Evolutionary conservation across 2,113 vertebrate species (phyloP), one percentile per base, ranked within the genome.

Genomic region (Python bivittatus): DNA sequence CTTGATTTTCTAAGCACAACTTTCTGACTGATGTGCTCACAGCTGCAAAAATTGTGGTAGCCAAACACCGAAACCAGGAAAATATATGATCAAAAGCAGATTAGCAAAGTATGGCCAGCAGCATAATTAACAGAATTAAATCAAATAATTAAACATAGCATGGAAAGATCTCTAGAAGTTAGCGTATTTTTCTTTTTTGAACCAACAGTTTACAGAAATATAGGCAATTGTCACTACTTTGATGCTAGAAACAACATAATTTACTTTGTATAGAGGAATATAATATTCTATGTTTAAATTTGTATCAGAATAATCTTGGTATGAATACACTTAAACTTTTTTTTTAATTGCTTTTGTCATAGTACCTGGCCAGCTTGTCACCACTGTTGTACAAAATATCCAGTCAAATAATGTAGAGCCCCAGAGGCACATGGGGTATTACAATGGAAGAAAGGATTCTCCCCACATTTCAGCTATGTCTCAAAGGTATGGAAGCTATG

Each of bases 111-210:
- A 42, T 56, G 23, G 84, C 22, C 38, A 68, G 33, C n/a, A 38
- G n/a, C 85, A 79, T n/a, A 92, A 92, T 92, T 92, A 92, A 88
- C n/a, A 72, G 52, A 91, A 92, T 88, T 92, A 53, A 92, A 53
- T 38, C 1, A 56, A 87, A 88, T 72, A 38, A 91, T 72, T 87
- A 56, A 25, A 54, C 1, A 68, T 2, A 92, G 61, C 61, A 88
- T 6, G 56, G 61, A 57, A 44, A 88, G 8, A 20, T 88, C n/a
- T 92, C n/a, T 87, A 48, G 33, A 88, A 72, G 3, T 17, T 53
- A n/a, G 60, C 33, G 57, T 57, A 44, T 64, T 91, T 72, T 57
- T 64, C 56, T 86, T 33, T 25, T 91, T 64, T 38, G n/a, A 61
- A 86, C 22, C 84, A 91, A 83, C 54, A n/a, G 57, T 53, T 72